Evolutionary conservation across 2,797 vertebrate genomes (phyloP).

Genomic region (Caiman crocodilus): DNA sequence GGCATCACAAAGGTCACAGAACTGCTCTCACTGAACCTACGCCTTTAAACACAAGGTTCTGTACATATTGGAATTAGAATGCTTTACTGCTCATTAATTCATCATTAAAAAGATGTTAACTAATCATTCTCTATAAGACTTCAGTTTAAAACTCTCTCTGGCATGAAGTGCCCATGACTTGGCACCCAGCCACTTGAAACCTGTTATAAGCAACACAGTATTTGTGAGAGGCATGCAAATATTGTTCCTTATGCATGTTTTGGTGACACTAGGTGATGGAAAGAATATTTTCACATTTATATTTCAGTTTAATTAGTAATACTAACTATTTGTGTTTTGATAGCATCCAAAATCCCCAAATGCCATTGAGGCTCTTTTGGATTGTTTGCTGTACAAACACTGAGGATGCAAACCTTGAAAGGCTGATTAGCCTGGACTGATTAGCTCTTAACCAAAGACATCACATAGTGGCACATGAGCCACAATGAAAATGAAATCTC

Average conservation of each 20-base stretch:
- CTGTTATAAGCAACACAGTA: background rate
- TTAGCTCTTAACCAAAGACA: background rate
- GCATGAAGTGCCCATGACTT: conserved; percentile 28
- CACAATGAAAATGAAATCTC: background rate
- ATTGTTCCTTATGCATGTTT: background rate
- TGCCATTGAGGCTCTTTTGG: background rate
- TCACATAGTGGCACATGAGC: background rate
- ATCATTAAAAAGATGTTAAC: conserved; percentile 79
- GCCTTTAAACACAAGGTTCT: conserved; percentile 75
- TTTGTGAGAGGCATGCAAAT: background rate
- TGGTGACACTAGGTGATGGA: background rate
- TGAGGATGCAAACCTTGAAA: background rate
- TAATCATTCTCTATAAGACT: conserved; percentile 72
- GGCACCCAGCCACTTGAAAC: conserved; percentile 25
- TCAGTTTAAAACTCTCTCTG: conserved; percentile 63
- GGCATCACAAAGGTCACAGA: conserved; percentile 79
- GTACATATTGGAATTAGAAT: conserved; percentile 74
- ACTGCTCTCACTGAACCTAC: conserved; percentile 71
- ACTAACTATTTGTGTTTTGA: background rate
- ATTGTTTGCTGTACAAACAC: background rate
- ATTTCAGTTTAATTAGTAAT: background rate
- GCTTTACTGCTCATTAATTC: conserved; percentile 80
- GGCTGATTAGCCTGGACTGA: background rate
- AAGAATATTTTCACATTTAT: background rate
- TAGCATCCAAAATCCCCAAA: background rate